These are phyloP conservation scores for Progne subis DNA, from an alignment of 2,113 vertebrate species.

Conservation along the genomic window DNA sequence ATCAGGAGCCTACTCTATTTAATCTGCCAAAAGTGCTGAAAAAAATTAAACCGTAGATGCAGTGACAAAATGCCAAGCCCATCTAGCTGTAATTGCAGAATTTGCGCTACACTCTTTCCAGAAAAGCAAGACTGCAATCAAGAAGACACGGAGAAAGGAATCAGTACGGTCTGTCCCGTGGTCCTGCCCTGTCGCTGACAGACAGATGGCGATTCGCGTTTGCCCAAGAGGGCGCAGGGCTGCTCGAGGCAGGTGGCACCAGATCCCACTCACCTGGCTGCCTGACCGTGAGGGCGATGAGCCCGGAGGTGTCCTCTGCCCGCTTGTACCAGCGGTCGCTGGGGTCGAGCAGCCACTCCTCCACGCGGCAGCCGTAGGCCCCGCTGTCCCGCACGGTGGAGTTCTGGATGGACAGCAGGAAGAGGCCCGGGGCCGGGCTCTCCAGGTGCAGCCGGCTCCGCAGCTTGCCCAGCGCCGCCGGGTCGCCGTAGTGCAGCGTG, in stretches of 20 bases:
- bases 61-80: background rate
- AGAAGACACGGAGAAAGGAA: background rate
- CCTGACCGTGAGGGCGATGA: slow-evolving; percentile 78
- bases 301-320: slow-evolving; percentile 85
- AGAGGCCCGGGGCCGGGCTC: slow-evolving; percentile 80
- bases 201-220: accelerated
- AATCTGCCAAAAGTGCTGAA: background rate
- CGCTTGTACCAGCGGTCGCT: slow-evolving; percentile 86
- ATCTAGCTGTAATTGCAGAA: background rate
- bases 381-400: slow-evolving; percentile 86
- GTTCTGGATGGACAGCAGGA: slow-evolving; percentile 85
- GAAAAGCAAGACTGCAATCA: background rate
- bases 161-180: accelerated
- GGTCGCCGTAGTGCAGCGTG: slow-evolving; percentile 73
- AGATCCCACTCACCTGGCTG: slow-evolving; percentile 82
- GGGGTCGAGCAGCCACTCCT: slow-evolving; percentile 92
- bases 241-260: background rate
- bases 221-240: background rate
- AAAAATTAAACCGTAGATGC: background rate
- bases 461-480: slow-evolving; percentile 75
- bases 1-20: background rate
- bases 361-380: slow-evolving; percentile 75
- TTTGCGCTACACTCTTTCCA: background rate
- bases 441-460: slow-evolving; percentile 84
- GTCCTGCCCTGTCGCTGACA: accelerated